Evolutionary conservation across 2,888 invertebrate species (phyloP).

Genomic region (Germaria angustata): DNA sequence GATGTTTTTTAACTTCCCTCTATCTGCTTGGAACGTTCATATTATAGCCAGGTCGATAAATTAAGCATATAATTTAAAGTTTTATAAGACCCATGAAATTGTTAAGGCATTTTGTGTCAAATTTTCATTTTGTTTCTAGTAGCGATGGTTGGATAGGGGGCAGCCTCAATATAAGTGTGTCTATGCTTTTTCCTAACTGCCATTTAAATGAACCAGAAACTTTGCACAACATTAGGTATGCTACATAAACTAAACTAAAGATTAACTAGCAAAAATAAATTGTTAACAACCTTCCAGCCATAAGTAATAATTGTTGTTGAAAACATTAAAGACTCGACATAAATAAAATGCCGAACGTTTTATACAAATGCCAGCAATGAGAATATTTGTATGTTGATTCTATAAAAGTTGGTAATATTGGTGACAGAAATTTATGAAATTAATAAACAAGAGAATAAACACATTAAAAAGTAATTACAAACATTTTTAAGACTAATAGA

Average conservation of each 20-base stretch:
- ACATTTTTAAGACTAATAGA: conserved; percentile 36
- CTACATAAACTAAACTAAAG: conserved; percentile 48
- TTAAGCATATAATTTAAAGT: not conserved
- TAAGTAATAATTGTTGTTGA: not conserved
- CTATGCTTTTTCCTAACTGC: conserved; percentile 38
- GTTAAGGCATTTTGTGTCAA: too few relatives aligned
- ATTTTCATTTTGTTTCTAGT: too few relatives aligned
- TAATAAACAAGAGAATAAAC: not conserved
- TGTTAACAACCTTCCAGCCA: not conserved
- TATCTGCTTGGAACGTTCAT: too few relatives aligned
- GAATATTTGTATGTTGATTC: not conserved
- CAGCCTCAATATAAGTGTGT: too few relatives aligned
- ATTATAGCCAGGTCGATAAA: too few relatives aligned
- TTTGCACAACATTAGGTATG: conserved; percentile 58
- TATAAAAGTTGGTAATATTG: not conserved
- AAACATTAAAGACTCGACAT: not conserved
- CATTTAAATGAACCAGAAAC: conserved; percentile 59
- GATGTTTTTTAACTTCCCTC: too few relatives aligned
- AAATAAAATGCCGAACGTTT: not conserved
- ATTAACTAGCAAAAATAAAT: conserved; percentile 23
- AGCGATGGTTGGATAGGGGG: too few relatives aligned
- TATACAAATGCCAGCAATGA: not conserved
- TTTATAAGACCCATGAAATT: not conserved
- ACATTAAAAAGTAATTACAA: not conserved
- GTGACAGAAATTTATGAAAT: not conserved